Base-by-base conservation (phyloP, 2,888 invertebrate genomes). In the Melieria omissa region DNA sequence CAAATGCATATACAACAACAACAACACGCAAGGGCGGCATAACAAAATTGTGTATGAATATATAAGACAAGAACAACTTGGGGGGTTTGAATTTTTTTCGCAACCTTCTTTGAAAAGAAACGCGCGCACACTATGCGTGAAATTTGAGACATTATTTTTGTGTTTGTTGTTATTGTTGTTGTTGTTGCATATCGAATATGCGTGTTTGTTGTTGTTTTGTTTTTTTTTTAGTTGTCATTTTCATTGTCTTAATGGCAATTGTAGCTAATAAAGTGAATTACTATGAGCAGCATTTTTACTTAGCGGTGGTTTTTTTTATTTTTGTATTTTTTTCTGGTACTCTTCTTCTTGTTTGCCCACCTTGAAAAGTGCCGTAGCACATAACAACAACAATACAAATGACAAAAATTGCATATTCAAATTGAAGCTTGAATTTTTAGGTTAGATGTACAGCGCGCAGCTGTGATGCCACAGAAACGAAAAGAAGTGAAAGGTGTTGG, bases 211-310 rank as follows among this genome's bases (percentile, higher is more conserved):
- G n/a, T 60, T 70, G 49, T 62, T 65, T 12, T 62, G n/a, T 14
- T 54, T 62, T 29, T 54, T 65, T 44, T 58, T 60, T 61, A 54
- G 75, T 81, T 81, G 78, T 57, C 57, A 71, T 74, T 78, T 75
- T 75, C 74, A 79, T 78, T 80, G 81, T 81, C 82, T 82, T 80
- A 80, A 83, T 84, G 82, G 82, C 82, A 80, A 81, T 82, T 84
- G 82, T 81, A 82, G 83, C 82, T 83, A 83, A 84, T 84, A 84
- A 84, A 84, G 83, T 83, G 83, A 84, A 84, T 84, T 84, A 84
- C 84, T 84, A 84, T 84, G 84, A 83, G 81, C 82, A 81, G 81
- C 82, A 83, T 83, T 82, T 80, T 72, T 65, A 65, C 52, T 55
- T 70, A 57, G 41, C 9, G 55, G 61, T 41, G 47, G 47, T 47